Percentiles rank a stretch among this genome's conserved stretches.
Conservation (phyloP, 2,888 invertebrate genomes). For the Harpalus rubripes region DNA sequence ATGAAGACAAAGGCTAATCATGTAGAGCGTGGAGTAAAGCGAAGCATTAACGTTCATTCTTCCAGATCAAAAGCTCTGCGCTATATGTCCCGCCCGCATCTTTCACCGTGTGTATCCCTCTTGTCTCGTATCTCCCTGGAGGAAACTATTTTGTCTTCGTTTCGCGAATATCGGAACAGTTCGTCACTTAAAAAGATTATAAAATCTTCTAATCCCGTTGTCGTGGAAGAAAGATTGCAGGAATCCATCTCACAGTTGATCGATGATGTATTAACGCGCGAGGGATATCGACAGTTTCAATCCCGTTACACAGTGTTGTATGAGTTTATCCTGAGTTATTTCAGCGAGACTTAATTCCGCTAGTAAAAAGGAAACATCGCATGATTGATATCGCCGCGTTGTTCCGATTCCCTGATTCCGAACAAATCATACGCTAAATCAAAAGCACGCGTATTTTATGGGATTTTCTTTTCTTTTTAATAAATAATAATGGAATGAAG, state of each 20-base stretch:
- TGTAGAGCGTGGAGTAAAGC: conserved; percentile 8
- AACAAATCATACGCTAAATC: not conserved
- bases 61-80: conserved; percentile 37
- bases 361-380: conserved; percentile 59
- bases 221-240: conserved; percentile 62
- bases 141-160: conserved; percentile 59
- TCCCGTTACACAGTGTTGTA: conserved; percentile 60
- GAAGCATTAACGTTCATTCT: conserved; percentile 29
- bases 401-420: conserved; percentile 16
- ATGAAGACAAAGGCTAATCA: conserved; percentile 27
- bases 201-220: conserved; percentile 66
- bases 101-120: conserved; percentile 7
- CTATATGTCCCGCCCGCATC: conserved; percentile 10
- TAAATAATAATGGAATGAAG: not conserved
- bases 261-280: conserved; percentile 65
- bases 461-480: not conserved
- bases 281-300: conserved; percentile 64
- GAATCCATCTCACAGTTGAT: conserved; percentile 66
- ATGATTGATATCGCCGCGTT: conserved; percentile 60
- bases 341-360: conserved; percentile 62
- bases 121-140: conserved; percentile 19
- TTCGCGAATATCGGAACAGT: conserved; percentile 57
- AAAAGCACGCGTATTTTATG: not conserved
- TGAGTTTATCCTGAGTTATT: conserved; percentile 63
- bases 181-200: conserved; percentile 67